These are phyloP conservation scores for Choristoneura fumiferana DNA, from an alignment of 1,140 invertebrate species.

Conservation along the genomic window DNA sequence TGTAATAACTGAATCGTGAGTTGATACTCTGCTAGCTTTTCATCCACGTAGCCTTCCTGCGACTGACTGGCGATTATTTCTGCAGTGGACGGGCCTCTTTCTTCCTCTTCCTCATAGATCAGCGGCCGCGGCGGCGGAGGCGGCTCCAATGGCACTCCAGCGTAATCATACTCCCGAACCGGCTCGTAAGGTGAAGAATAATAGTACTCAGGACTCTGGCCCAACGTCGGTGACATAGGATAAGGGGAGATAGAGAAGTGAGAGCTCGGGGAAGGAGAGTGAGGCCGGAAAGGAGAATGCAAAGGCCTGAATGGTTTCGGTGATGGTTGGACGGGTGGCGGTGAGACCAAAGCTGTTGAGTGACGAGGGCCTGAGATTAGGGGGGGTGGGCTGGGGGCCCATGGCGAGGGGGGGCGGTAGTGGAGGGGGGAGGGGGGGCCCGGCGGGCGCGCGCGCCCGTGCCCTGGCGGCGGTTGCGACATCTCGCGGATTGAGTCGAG, in stretches of 20 bases:
- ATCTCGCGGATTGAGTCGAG: constrained; percentile 74
- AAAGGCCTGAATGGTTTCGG: constrained; percentile 78
- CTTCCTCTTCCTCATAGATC: constrained; percentile 82
- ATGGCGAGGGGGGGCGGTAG: constrained; percentile 82
- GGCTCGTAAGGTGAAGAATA: constrained; percentile 81
- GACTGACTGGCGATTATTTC: constrained; percentile 95
- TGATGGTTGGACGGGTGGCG: constrained; percentile 67
- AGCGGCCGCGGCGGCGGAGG: constrained; percentile 80
- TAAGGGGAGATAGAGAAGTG: constrained; percentile 76
- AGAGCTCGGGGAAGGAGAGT: constrained; percentile 69
- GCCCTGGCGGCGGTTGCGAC: constrained; percentile 78
- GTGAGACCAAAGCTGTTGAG: constrained; percentile 70
- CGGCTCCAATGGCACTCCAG: constrained; percentile 85
- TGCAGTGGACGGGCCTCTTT: constrained; percentile 89
- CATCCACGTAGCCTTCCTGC: constrained; percentile 93
- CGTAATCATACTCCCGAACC: constrained; percentile 80
- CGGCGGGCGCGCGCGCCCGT: constrained; percentile 73
- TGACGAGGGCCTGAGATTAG: constrained; percentile 79
- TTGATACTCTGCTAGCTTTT: constrained; percentile 95
- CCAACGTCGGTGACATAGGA: constrained; percentile 75
- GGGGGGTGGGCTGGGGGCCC: constrained; percentile 81
- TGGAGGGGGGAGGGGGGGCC: constrained; percentile 76
- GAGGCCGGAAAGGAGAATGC: constrained; percentile 68
- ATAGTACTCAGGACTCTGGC: constrained; percentile 81
- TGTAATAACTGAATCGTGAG: constrained; percentile 93